phyloP scores from a whole-genome alignment of 2,888 invertebrate species.

The Orthonychiurus folsomi region DNA sequence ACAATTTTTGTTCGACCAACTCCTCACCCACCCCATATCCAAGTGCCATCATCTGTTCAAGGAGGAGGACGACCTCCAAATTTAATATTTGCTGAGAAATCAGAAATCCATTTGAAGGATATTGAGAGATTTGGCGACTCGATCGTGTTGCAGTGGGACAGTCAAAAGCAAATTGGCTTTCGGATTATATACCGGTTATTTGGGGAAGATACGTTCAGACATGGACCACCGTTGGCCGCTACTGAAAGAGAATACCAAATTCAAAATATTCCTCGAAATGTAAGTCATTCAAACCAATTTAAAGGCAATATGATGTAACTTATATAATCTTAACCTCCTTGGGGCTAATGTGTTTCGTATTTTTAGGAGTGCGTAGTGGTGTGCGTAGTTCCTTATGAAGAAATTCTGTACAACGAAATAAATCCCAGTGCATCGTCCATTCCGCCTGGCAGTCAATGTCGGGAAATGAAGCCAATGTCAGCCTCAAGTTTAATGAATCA shows the following conservation, averaged over 20 bases:
- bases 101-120: constrained; percentile 65
- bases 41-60: neutral
- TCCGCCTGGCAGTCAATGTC: constrained; percentile 59
- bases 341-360: too few relatives aligned
- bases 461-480: constrained; percentile 76
- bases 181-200: constrained; percentile 80
- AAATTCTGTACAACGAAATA: constrained; percentile 45
- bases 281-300: constrained; percentile 43
- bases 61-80: constrained; percentile 27
- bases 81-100: constrained; percentile 39
- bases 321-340: neutral
- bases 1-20: neutral
- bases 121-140: constrained; percentile 65
- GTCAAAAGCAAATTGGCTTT: constrained; percentile 72
- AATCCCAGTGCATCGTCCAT: constrained; percentile 57
- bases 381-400: constrained; percentile 83
- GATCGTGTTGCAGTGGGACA: constrained; percentile 85
- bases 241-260: constrained; percentile 86
- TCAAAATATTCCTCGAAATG: constrained; percentile 82
- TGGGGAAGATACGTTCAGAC: constrained; percentile 80
- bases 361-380: constrained; percentile 82
- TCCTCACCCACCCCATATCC: neutral
- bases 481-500: constrained; percentile 63
- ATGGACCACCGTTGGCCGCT: constrained; percentile 78
- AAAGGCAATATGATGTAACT: neutral